Percentiles rank a stretch among this genome's conserved stretches.
phyloP scores from a whole-genome alignment of 2,113 vertebrate species.

The Centropristis striata region DNA sequence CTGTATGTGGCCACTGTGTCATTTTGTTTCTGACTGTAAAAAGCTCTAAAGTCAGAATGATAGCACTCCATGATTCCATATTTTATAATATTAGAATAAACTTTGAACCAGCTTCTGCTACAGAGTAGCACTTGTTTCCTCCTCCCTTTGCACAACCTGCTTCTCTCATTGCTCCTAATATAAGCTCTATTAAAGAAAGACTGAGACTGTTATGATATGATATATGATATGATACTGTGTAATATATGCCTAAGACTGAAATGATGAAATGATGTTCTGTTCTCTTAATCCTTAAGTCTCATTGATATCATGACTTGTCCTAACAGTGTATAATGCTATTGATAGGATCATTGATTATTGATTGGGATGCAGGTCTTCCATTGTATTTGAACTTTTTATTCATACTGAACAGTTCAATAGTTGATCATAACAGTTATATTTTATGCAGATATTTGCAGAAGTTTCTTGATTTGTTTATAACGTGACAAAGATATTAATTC shows the following conservation, averaged over 20 bases:
- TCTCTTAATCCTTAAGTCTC: conserved; percentile 40
- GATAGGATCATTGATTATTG: conserved; percentile 9
- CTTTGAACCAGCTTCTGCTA: conserved; percentile 54
- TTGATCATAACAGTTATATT: conserved; percentile 32
- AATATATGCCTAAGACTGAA: conserved; percentile 33
- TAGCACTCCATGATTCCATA: conserved; percentile 12
- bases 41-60: conserved; percentile 5
- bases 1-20: conserved; percentile 10
- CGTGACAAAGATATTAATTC: conserved; percentile 43
- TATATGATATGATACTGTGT: conserved; percentile 20
- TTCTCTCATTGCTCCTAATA: conserved; percentile 48
- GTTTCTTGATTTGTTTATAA: conserved; percentile 15
- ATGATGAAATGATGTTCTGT: conserved; percentile 32
- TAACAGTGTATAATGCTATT: conserved; percentile 32
- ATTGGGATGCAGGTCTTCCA: conserved; percentile 78
- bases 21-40: conserved; percentile 21
- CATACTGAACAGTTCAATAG: conserved; percentile 24
- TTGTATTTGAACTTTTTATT: conserved; percentile 40
- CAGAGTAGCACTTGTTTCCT: conserved; percentile 48
- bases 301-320: conserved; percentile 14
- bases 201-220: conserved; percentile 63
- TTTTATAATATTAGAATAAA: conserved; percentile 22
- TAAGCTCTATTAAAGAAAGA: conserved; percentile 62
- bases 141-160: conserved; percentile 64
- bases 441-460: conserved; percentile 26